These are phyloP conservation scores for Odocoileus virginianus DNA, from an alignment of 2,113 vertebrate species.

Conservation along the genomic window DNA sequence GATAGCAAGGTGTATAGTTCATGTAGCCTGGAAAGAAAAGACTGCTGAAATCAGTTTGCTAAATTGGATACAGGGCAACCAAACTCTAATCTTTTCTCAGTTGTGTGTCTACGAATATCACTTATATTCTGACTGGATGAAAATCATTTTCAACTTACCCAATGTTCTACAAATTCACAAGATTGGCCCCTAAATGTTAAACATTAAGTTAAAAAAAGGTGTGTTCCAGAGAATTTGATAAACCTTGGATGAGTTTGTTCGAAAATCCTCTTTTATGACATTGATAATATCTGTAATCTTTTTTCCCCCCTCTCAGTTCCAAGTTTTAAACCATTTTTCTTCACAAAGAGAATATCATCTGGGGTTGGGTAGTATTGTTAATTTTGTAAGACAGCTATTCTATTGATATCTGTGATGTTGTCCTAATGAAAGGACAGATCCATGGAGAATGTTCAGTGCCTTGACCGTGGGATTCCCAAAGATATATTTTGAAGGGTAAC, in stretches of 20 bases:
- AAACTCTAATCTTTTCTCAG: background rate
- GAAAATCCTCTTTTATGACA: background rate
- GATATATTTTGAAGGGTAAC: background rate
- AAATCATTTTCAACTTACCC: background rate
- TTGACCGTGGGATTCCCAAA: background rate
- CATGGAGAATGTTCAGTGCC: background rate
- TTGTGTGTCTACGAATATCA: background rate
- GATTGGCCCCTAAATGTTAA: background rate
- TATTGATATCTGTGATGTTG: background rate
- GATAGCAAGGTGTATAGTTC: background rate
- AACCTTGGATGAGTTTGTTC: background rate
- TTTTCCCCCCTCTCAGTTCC: background rate
- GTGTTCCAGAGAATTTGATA: background rate
- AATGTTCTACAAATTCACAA: background rate
- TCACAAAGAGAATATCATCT: background rate
- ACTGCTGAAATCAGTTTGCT: background rate
- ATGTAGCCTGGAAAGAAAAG: background rate
- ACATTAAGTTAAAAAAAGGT: background rate
- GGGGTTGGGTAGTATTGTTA: background rate
- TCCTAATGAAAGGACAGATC: background rate
- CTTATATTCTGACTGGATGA: background rate
- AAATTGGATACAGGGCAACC: background rate
- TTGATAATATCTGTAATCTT: background rate
- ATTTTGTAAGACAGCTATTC: background rate
- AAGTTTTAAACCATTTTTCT: conserved; percentile 2